Base-by-base conservation (phyloP, 2,888 invertebrate species). In the Bruchidius siliquastri region DNA sequence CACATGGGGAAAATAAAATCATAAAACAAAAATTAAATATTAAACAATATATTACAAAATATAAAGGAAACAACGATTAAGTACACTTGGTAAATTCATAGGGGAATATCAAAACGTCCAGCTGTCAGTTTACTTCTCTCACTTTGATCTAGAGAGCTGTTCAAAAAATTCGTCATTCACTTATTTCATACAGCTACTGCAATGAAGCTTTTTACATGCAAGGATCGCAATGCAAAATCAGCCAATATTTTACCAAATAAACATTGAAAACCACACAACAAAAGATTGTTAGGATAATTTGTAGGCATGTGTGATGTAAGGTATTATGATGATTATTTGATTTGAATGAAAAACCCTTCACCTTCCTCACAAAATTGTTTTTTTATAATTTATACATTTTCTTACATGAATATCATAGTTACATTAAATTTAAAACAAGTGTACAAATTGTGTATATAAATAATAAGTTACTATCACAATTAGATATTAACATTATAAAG, bases 91-190 rank as follows among this genome's bases (percentile, higher is more conserved):
- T 72, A 74, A 76, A 71, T 72, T 77, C 73, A 72, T 75, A 73
- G 72, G 75, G 49, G 76, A 74, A 77, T 79, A 74, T 79, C 79
- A 72, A 78, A 81, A 76, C 79, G 80, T 78, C 76, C 79, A 76
- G 83, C 82, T 78, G 82, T 84, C 80, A 85, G 83, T 81, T 84
- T 84, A 77, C 81, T 82, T 74, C 83, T 83, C 80, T 85, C 84
- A 78, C 79, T 81, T 76, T 82, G 75, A 75, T 83, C 83, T 77
- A 81, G 82, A 77, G 80, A 81, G 81, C 84, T 84, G 83, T 81
- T 82, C 79, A 78, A 81, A 83, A 82, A 81, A 80, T 78, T 66
- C 69, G 20, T 69, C 70, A 71, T 72, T 72, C 72, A 70, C 75
- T 75, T 74, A 71, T 69, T 73, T 73, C 71, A 49, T 75, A 72